Base-by-base conservation (phyloP, 2,113 vertebrate genomes). In the Heterotis niloticus region DNA sequence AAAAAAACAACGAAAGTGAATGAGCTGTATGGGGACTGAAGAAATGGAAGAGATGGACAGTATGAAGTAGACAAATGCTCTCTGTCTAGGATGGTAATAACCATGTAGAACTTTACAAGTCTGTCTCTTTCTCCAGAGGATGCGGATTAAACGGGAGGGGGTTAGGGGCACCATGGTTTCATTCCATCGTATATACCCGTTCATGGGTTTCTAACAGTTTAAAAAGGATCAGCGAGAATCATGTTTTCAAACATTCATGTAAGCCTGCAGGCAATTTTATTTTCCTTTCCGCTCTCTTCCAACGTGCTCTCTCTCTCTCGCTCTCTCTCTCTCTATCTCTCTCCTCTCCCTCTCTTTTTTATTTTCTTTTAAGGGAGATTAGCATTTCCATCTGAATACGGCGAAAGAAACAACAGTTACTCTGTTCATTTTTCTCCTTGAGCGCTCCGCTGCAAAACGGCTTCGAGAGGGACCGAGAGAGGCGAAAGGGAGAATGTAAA, bases 341-440 rank as follows among this genome's bases (percentile, higher is more conserved):
- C 84, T 79, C 73, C 69, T 67, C 76, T 84, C 78, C 86, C 82
- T 81, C 83, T 84, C 80, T 78, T 86, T 79, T 81, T 76, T 74
- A 52, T 78, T 67, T 87, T 88, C 83, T 89, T 95, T 94, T 91
- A 88, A 90, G 89, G 89, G 92, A 94, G 94, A 96, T 95, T 95
- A 95, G 94, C 94, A 96, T 98, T 97, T 96, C 95, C 95, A 98
- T 95, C 89, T 95, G 93, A 96, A 98, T 96, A 92, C 91, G 88
- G 92, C 92, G 91, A 94, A 93, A 92, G 91, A 96, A 96, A 96
- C 91, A 95, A 94, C 90, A 94, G 91, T 94, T 94, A 94, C 91
- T 93, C 91, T 91, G 91, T 93, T 92, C 85, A 90, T 91, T 92
- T 92, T 89, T 89, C 85, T 89, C 87, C 78, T 88, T 90, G 87